Evolutionary conservation across 2,888 invertebrate genomes (phyloP).

Genomic region (Drosophila maculinotata): DNA sequence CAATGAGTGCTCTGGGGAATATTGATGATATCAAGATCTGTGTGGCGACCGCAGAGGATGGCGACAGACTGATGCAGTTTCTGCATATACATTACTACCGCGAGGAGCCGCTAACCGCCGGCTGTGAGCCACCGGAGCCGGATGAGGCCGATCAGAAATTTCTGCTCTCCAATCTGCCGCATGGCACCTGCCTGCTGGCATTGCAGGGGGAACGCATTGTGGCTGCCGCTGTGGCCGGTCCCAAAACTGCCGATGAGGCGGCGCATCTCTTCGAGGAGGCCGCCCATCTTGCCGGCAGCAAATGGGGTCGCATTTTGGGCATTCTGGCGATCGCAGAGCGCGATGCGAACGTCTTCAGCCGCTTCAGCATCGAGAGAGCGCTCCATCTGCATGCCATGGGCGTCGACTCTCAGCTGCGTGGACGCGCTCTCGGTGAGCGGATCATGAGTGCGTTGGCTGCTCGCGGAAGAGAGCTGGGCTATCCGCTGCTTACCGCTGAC

Average conservation of each 20-base stretch:
- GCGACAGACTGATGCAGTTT: conserved; percentile 72
- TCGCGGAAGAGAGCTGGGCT: conserved; percentile 62
- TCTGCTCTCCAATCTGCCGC: conserved; percentile 67
- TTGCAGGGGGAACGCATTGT: conserved; percentile 58
- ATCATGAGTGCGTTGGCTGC: conserved; percentile 65
- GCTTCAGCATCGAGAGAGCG: conserved; percentile 65
- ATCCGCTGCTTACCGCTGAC: conserved; percentile 74
- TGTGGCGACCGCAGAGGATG: conserved; percentile 59
- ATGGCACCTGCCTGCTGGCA: conserved; percentile 74
- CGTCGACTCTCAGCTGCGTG: conserved; percentile 74
- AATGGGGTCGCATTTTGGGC: conserved; percentile 77
- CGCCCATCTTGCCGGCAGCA: conserved; percentile 58
- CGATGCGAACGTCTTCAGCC: conserved; percentile 73
- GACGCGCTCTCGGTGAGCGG: conserved; percentile 73
- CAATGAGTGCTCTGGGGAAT: conserved; percentile 2
- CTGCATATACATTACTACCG: conserved; percentile 77
- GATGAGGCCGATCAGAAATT: conserved; percentile 75
- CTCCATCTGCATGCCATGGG: conserved; percentile 81
- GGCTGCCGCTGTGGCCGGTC: conserved; percentile 78
- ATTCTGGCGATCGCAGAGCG: conserved; percentile 75
- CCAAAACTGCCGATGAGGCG: conserved; percentile 69
- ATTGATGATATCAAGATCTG: conserved; percentile 53
- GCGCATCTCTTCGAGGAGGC: conserved; percentile 67
- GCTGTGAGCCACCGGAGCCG: conserved; percentile 71
- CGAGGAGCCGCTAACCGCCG: conserved; percentile 82